Percentiles rank a stretch among this genome's conserved stretches.
phyloP scores from a whole-genome alignment of 1,140 invertebrate genomes.

The Pseudomyrmex cubaensis region DNA sequence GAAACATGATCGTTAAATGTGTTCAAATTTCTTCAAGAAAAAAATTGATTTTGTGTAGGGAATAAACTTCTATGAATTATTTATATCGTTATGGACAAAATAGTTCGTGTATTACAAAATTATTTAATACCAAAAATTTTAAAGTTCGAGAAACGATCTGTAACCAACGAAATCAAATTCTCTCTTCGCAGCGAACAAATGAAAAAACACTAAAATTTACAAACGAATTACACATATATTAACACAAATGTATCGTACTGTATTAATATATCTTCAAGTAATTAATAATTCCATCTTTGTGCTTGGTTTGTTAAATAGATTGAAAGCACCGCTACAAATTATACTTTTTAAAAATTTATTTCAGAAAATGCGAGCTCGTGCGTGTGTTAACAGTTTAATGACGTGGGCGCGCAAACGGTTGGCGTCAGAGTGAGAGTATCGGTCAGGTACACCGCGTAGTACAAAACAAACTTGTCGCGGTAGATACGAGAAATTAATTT shows the following conservation, averaged over 20 bases:
- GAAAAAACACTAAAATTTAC: not conserved
- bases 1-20: not conserved
- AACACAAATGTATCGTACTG: not conserved
- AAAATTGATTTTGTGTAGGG: not conserved
- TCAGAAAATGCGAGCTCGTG: not conserved
- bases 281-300: not conserved
- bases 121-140: not conserved
- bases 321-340: not conserved
- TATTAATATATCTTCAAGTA: not conserved
- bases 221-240: not conserved
- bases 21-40: not conserved
- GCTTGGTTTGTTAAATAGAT: not conserved
- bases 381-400: conserved; percentile 10
- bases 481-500: conserved; percentile 53
- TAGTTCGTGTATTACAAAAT: not conserved
- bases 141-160: not conserved
- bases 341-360: not conserved
- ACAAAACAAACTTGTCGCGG: conserved; percentile 14
- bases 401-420: conserved; percentile 18
- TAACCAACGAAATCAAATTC: not conserved
- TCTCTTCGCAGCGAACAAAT: no score
- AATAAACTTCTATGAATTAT: not conserved
- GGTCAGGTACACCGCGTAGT: not conserved
- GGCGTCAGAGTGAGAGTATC: conserved; percentile 14
- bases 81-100: not conserved